Base-by-base conservation (phyloP, 2,797 vertebrate genomes). In the Dipus sagitta region DNA sequence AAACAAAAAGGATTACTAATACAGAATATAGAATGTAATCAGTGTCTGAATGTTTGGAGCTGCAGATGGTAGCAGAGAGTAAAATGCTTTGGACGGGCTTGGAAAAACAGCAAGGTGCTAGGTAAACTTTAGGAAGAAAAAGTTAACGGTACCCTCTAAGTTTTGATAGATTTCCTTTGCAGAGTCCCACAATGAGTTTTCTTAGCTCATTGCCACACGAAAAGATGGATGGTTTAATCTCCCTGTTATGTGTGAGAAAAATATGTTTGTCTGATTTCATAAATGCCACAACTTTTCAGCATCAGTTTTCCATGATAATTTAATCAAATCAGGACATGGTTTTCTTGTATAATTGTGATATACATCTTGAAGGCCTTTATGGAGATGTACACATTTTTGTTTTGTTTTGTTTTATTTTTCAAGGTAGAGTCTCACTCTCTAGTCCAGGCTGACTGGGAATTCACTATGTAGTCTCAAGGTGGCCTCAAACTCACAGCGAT, bases 51-150 rank as follows among this genome's bases (percentile, higher is more conserved):
- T 77, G 8, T 42, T 62, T 86, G 30, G 87, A 91, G 58, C 34
- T 81, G 21, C 38, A 82, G 86, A 68, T 72, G 60, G 81, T 67
- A 12, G 26, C 24, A 54, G 11, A 30, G 1, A 21, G 38, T 64
- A 88, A 95, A 92, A 79, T 83, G 38, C 54, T 82, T 85, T 62
- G 52, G 71, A 76, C 34, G 80, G 91, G 0, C 64, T 94, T 70
- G 10, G 64, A 67, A 80, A 95, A 75, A 72, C n/a, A 72, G n/a
- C 10, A 88, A 91, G 30, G 72, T 3, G 21, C 81, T 34, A 67
- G 15, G 26, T 18, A 42, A 54, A 8, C 83, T 93, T 52, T 26
- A 70, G 64, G 70, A 17, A 23, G 15, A 78, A 67, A 80, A 13
- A 1, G 3, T 76, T 42, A 28, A 71, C 58, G 79, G 38, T 65